A percentile compares a stretch with the other conserved stretches of the same genome.
Evolutionary conservation across 2,888 invertebrate genomes (phyloP).

Genomic region (Nysson spinosus): DNA sequence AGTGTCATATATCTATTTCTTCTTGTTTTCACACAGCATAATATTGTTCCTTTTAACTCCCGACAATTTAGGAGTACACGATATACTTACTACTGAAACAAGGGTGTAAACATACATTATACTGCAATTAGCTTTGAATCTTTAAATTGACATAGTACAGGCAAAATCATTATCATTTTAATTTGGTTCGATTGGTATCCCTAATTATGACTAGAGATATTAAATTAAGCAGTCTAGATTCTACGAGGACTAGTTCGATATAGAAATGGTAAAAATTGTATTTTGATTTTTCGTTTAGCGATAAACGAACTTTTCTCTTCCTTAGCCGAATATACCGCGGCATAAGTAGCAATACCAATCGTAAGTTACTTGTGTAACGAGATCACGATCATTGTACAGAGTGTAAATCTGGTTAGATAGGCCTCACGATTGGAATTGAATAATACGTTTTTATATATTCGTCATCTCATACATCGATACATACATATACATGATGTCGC

Average conservation of each 20-base stretch:
- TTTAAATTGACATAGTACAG: constrained; percentile 30
- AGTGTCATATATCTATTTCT: constrained; percentile 5
- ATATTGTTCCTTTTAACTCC: not conserved
- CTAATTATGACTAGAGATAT: constrained; percentile 18
- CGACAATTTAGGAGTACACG: not conserved
- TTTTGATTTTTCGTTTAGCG: constrained; percentile 11
- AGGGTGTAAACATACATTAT: constrained; percentile 17
- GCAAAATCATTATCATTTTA: constrained; percentile 24
- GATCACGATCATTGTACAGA: constrained; percentile 33
- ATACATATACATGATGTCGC: constrained; percentile 65
- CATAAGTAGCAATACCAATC: constrained; percentile 51
- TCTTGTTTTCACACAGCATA: constrained; percentile 10
- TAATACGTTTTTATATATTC: constrained; percentile 63
- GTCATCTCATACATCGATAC: constrained; percentile 68
- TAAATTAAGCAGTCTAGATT: not conserved
- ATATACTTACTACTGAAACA: constrained; percentile 22
- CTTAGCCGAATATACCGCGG: constrained; percentile 3
- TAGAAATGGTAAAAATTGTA: constrained; percentile 33
- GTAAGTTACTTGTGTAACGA: constrained; percentile 31
- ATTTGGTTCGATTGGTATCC: constrained; percentile 40
- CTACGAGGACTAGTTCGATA: constrained; percentile 7
- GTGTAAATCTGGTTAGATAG: constrained; percentile 57
- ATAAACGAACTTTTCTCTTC: constrained; percentile 7
- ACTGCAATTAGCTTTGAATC: constrained; percentile 18
- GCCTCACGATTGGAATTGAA: constrained; percentile 56